Evolutionary conservation across 2,797 vertebrate species (phyloP), one percentile per base, ranked within the genome.

Genomic region (Trachops cirrhosus): DNA sequence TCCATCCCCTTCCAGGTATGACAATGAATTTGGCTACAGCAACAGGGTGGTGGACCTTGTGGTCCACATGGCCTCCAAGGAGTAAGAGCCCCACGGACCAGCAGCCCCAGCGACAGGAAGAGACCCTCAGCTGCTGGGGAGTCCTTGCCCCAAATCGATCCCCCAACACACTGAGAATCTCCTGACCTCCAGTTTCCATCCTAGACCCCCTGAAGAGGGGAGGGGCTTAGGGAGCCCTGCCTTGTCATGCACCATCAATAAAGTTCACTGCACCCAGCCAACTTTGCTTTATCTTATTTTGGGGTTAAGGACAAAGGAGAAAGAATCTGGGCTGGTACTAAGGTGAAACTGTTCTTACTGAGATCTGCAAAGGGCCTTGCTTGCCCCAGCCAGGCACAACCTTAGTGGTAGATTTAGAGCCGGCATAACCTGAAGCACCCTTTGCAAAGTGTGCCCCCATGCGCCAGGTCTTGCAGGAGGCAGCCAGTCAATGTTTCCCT

Each of bases 21-120:
- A 99, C 98, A 99, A 99, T 0, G 99, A 99, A 98, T 99, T 98
- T 0, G 99, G 98, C 84, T 99, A 99, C 99, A 99, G 99, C 98
- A 99, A 98, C 98, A 99, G 99, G 48, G 99, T 99, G 68, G 98
- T 99, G 91, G 99, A 99, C 98, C 99, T 99, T 96, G 99, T 99
- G 98, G 98, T 98, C 89, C 98, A 99, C 98, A 99, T 99, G 99
- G 98, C 99, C 62, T 82, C 98, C 97, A 99, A 99, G 98, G 99
- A 99, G 98, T 99, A 99, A 99, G 98, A 9, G 86, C 32, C 86
- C 85, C 95, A 94, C 34, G 86, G 91, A 82, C 91, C 91, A 89
- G 85, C 39, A 48, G 39, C 89, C 97, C 96, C 96, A 97, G 95
- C 90, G 3, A 62, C 5, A 96, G 86, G 80, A 83, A 90, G 70